A percentile compares a stretch with the other conserved stretches of the same genome.
phyloP scores from a whole-genome alignment of 2,113 vertebrate species.

The Irena cyanogastra region DNA sequence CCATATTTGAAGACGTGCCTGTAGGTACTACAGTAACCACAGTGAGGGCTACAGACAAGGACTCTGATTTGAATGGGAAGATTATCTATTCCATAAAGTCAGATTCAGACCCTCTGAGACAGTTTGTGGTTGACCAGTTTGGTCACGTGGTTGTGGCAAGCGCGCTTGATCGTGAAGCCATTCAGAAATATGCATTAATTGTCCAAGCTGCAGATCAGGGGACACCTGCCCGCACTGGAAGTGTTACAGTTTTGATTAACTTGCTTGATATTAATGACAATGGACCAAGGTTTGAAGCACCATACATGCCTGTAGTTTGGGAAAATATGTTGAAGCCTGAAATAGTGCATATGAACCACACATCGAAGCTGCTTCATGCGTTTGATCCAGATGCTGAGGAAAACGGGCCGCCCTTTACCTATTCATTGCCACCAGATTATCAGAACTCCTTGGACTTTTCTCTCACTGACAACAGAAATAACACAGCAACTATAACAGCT shows the following conservation, averaged over 20 bases:
- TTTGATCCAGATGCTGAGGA: conserved; percentile 78
- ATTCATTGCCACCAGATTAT: conserved; percentile 72
- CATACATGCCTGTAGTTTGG: conserved; percentile 80
- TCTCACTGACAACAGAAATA: conserved; percentile 84
- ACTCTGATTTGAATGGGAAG: conserved; percentile 81
- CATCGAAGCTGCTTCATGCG: conserved; percentile 76
- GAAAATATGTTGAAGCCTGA: conserved; percentile 80
- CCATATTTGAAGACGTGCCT: conserved; percentile 76
- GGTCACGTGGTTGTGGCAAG: conserved; percentile 77
- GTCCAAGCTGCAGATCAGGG: conserved; percentile 83
- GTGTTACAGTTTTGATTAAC: conserved; percentile 75
- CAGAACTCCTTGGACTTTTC: conserved; percentile 79
- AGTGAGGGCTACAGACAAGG: conserved; percentile 81
- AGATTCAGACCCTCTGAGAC: conserved; percentile 76
- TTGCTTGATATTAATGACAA: conserved; percentile 88
- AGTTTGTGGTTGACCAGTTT: conserved; percentile 77
- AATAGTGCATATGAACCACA: conserved; percentile 78
- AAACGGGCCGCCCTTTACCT: conserved; percentile 83
- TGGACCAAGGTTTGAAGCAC: conserved; percentile 81
- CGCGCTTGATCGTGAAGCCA: conserved; percentile 77
- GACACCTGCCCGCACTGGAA: conserved; percentile 74
- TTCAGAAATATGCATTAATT: conserved; percentile 73
- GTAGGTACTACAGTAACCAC: conserved; percentile 79
- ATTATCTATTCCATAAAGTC: conserved; percentile 79
- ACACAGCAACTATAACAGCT: conserved; percentile 81